phyloP scores from a whole-genome alignment of 35 echinoderm and acorn worm species.

The Diadema setosum region DNA sequence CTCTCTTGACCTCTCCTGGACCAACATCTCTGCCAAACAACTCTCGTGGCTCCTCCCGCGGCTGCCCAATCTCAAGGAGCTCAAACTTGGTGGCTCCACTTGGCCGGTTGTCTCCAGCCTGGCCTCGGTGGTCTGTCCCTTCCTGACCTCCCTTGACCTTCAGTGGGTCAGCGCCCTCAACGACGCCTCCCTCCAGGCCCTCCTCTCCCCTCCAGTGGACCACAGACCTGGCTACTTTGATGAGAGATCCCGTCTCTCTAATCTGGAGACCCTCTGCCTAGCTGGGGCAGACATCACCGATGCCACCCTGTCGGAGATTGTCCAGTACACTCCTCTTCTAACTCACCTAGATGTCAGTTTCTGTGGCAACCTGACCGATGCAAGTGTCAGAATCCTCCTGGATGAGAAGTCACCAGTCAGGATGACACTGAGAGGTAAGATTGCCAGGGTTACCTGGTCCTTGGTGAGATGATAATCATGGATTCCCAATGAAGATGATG shows the following conservation, averaged over 20 bases:
- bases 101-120: slow-evolving; percentile 65
- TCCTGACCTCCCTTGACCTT: slow-evolving; percentile 56
- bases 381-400: slow-evolving; percentile 43
- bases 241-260: slow-evolving; percentile 62
- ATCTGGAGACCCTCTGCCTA: slow-evolving; percentile 50
- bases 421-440: slow-evolving; percentile 62
- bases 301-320: slow-evolving; percentile 45
- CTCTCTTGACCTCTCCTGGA: slow-evolving; percentile 63
- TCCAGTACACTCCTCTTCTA: slow-evolving; percentile 39
- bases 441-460: too few species aligned
- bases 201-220: slow-evolving; percentile 61
- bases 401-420: slow-evolving; percentile 52
- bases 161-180: slow-evolving; percentile 79
- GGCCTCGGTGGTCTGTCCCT: slow-evolving; percentile 63
- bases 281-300: slow-evolving; percentile 91
- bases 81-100: slow-evolving; percentile 33
- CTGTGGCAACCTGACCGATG: slow-evolving; percentile 72
- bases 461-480: too few species aligned
- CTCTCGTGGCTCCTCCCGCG: slow-evolving; percentile 78
- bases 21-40: slow-evolving; percentile 76
- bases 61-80: slow-evolving; percentile 61
- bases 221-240: slow-evolving; percentile 87
- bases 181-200: slow-evolving; percentile 36
- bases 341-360: slow-evolving; percentile 66
- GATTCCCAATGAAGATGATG: too few species aligned